phyloP scores from a whole-genome alignment of 1,140 invertebrate species.

The Drosophila malerkotliana region DNA sequence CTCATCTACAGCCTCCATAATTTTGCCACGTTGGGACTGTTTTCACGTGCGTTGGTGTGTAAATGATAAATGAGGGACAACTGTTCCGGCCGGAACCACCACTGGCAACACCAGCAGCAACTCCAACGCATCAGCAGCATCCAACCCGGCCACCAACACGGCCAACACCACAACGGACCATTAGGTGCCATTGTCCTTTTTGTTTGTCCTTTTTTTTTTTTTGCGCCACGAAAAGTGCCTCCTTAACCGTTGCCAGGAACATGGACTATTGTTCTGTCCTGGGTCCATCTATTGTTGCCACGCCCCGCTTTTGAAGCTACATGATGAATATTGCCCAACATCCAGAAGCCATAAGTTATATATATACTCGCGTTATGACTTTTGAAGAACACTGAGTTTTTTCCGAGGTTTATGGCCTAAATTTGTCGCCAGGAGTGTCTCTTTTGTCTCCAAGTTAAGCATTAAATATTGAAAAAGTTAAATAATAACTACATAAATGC shows the following conservation, averaged over 20 bases:
- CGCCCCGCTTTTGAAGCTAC: slow-evolving; percentile 32
- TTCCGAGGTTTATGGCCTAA: neutral
- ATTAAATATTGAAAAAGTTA: neutral
- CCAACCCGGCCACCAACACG: slow-evolving; percentile 32
- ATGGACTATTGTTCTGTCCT: slow-evolving; percentile 32
- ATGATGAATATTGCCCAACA: slow-evolving; percentile 43
- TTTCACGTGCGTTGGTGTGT: slow-evolving; percentile 77
- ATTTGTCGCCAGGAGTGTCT: neutral
- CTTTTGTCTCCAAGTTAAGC: neutral
- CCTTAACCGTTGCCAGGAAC: slow-evolving; percentile 30
- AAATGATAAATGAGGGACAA: slow-evolving; percentile 79
- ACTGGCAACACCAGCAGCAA: slow-evolving; percentile 48
- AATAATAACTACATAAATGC: neutral
- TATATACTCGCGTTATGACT: slow-evolving; percentile 10
- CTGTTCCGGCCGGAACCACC: slow-evolving; percentile 57
- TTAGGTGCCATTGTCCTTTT: slow-evolving; percentile 70
- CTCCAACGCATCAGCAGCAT: slow-evolving; percentile 24
- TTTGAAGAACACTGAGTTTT: neutral
- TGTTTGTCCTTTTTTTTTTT: slow-evolving; percentile 20
- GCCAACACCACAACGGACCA: slow-evolving; percentile 62
- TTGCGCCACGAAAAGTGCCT: slow-evolving; percentile 25
- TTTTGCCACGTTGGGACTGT: slow-evolving; percentile 62
- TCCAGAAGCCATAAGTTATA: slow-evolving; percentile 44
- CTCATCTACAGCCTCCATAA: slow-evolving; percentile 18
- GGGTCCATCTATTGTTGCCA: slow-evolving; percentile 43